A percentile compares a stretch with the other conserved stretches of the same genome.
Evolutionary conservation across 2,113 vertebrate genomes (phyloP).

Genomic region (Craseonycteris thonglongyai): DNA sequence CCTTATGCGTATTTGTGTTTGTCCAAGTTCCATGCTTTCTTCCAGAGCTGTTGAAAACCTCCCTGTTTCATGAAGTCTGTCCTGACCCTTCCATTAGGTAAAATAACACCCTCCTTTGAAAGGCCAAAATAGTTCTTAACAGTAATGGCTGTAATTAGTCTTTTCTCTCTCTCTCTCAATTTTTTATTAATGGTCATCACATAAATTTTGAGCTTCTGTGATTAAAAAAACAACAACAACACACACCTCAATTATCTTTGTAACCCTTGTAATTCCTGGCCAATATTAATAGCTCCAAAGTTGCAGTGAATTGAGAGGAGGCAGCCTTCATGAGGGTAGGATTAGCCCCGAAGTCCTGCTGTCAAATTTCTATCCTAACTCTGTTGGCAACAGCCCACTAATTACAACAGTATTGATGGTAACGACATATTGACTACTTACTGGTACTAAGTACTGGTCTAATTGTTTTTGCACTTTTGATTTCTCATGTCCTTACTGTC

Average conservation of each 20-base stretch:
- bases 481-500: not conserved
- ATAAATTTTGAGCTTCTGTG: not conserved
- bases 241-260: not conserved
- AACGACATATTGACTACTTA: not conserved
- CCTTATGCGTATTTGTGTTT: not conserved
- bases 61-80: not conserved
- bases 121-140: not conserved
- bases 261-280: not conserved
- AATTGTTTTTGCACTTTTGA: not conserved
- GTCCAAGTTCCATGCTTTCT: not conserved
- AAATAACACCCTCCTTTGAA: not conserved
- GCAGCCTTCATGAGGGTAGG: not conserved
- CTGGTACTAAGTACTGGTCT: not conserved
- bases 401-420: not conserved
- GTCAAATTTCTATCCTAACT: not conserved
- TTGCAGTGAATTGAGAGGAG: not conserved
- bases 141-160: not conserved
- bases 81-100: not conserved
- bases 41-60: not conserved
- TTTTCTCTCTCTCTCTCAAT: not conserved
- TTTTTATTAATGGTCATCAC: not conserved
- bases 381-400: not conserved
- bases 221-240: not conserved
- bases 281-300: not conserved
- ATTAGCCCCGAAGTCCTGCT: not conserved